These are phyloP conservation scores for Stichodactyla mertensii DNA, from an alignment of 64 coral and sea anemone genomes.

Conservation along the genomic window DNA sequence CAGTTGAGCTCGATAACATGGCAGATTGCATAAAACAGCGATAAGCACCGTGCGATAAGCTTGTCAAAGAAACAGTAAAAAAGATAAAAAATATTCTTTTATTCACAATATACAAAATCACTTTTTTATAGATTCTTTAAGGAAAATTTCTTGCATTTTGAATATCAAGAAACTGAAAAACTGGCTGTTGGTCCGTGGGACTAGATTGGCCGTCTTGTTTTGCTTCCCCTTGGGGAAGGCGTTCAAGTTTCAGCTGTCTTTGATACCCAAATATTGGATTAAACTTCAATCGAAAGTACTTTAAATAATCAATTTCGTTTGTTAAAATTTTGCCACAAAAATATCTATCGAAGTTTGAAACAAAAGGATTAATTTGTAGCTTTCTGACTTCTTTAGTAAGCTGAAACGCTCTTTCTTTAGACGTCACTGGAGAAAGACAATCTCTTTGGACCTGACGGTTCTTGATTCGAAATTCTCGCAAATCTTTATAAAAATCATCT, in stretches of 20 bases:
- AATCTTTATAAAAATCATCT: constrained; percentile 58
- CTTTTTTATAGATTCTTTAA: no score
- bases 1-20: no score
- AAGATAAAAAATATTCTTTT: no score
- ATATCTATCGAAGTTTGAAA: constrained; percentile 58
- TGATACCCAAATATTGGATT: constrained; percentile 63
- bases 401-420: constrained; percentile 63
- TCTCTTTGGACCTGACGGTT: constrained; percentile 51
- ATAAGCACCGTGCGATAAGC: no score
- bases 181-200: not conserved
- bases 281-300: constrained; percentile 76
- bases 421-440: constrained; percentile 60
- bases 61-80: no score
- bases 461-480: constrained; percentile 60
- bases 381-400: constrained; percentile 45
- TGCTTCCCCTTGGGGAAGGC: not conserved
- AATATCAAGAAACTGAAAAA: not conserved
- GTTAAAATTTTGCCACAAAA: constrained; percentile 81
- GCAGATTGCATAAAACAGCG: no score
- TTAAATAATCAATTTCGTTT: constrained; percentile 80
- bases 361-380: constrained; percentile 43
- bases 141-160: not conserved
- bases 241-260: constrained; percentile 35
- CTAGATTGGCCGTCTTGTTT: not conserved
- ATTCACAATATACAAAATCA: no score